Base-by-base conservation (phyloP, 2,888 invertebrate species). In the Eucera pruinosa region DNA sequence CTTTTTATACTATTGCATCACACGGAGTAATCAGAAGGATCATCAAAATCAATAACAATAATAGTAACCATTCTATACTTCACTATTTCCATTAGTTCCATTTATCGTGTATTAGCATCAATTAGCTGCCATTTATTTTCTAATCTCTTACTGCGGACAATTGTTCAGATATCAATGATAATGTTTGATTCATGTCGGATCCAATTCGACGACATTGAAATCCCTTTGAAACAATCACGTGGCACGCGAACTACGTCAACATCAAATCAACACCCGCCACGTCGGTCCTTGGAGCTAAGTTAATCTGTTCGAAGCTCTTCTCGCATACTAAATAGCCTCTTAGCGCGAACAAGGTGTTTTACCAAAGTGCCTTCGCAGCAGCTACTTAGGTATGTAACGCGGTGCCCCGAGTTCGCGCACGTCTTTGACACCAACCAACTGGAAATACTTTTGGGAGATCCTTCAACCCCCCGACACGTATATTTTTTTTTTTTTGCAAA, bases 311-410 rank as follows among this genome's bases (percentile, higher is more conserved):
- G 73, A 61, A 71, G 76, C 78, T 78, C 76, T 80, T 61, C 81
- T 84, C 74, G 86, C 83, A 86, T 87, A 84, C 87, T 84, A 76
- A 87, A 78, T 61, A 81, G 78, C 67, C 81, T 81, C 80, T 87
- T 80, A 87, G 71, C 67, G 71, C 75, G 84, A 80, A 82, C 87
- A 82, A 84, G 84, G 80, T 85, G 82, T 82, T 80, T 86, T 84
- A 81, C 82, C 78, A 65, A 84, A 87, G 81, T 81, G 79, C 71
- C 79, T 60, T 72, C 65, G 79, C 66, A 66, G 68, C 69, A 85
- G 81, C 86, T 83, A 82, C 82, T 85, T 85, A 68, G 50, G 84
- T 84, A 82, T 85, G 87, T 83, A 87, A 83, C 82, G 78, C 74
- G 60, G 72, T 74, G 60, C 58, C 67, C 52, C 55, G 41, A 80